phyloP scores from a whole-genome alignment of 2,888 invertebrate species.

The Nomada ferruginata region DNA sequence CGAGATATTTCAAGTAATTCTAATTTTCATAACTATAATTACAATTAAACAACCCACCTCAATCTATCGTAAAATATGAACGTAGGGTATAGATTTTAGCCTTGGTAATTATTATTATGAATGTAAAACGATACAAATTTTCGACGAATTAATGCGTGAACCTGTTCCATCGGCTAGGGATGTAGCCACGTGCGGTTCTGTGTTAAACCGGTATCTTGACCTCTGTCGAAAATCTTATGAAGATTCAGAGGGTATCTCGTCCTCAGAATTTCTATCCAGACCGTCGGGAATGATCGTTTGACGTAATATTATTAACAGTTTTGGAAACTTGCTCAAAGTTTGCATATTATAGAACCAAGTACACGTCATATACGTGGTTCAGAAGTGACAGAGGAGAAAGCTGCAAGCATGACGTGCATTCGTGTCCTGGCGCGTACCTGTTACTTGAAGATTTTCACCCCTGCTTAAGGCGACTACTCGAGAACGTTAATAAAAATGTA shows the following conservation, averaged over 20 bases:
- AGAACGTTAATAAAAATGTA: not conserved
- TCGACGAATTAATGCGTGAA: slow-evolving; percentile 44
- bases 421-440: slow-evolving; percentile 41
- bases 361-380: slow-evolving; percentile 26
- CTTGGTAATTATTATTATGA: slow-evolving; percentile 16
- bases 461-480: not conserved
- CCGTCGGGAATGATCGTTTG: not conserved
- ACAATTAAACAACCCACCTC: too few relatives aligned
- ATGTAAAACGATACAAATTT: slow-evolving; percentile 20
- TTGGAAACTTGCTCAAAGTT: not conserved
- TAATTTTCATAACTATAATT: not conserved
- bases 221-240: slow-evolving; percentile 64
- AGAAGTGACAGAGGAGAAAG: slow-evolving; percentile 71
- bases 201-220: slow-evolving; percentile 68
- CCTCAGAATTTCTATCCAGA: not conserved
- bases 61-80: too few relatives aligned
- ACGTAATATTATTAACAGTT: not conserved
- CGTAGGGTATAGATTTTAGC: not conserved
- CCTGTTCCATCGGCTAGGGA: slow-evolving; percentile 59
- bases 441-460: slow-evolving; percentile 34
- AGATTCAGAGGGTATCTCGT: slow-evolving; percentile 14
- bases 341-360: slow-evolving; percentile 15
- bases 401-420: slow-evolving; percentile 68
- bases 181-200: slow-evolving; percentile 42
- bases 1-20: not conserved